Base-by-base conservation (phyloP, 1,140 invertebrate genomes). In the Cyrtorhinus lividipennis region DNA sequence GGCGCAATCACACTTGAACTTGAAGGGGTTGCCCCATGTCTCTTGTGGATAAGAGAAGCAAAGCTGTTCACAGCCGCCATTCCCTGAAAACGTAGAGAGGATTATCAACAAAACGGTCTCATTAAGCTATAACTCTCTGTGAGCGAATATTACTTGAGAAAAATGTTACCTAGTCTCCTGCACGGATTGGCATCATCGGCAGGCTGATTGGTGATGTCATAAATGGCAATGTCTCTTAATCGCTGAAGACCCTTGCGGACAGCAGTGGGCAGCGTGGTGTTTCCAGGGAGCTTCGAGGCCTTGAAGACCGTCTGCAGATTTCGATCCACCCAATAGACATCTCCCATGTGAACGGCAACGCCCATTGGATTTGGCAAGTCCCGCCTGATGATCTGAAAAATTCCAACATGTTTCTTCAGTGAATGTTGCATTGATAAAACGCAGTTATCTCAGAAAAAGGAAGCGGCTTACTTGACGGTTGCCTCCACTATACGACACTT, bases 291-390 rank as follows among this genome's bases (percentile, higher is more conserved):
- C 75, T 93, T 92, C 2, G 85, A 88, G 0, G 88, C 86, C 72
- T 85, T 88, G 71, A 88, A 95, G 1, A 97, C 85, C 0, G 88
- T 87, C 64, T 85, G 82, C 0, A 98, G 76, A 73, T 98, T 96
- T 56, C 91, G 79, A 72, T 99, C 96, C 0, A 96, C 92, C 95
- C 95, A 99, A 71, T 91, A 98, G 0, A 99, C 85, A 63, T 88
- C 85, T 23, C 80, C 78, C 46, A 84, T 83, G 66, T 89, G 83
- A 2, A 98, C 80, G 0, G 93, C 88, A 20, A 97, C 83, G 56
- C 93, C 94, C 83, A 95, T 92, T 0, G 95, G 94, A 71, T 94
- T 95, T 0, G 95, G 95, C 15, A 97, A 76, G 71, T 95, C 92
- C 0, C 86, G 78, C 22, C 92, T 79, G 22, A 98, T 88, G 0